Evolutionary conservation across 1,140 invertebrate species (phyloP), one percentile per base, ranked within the genome.

Genomic region (Panulirus ornatus): DNA sequence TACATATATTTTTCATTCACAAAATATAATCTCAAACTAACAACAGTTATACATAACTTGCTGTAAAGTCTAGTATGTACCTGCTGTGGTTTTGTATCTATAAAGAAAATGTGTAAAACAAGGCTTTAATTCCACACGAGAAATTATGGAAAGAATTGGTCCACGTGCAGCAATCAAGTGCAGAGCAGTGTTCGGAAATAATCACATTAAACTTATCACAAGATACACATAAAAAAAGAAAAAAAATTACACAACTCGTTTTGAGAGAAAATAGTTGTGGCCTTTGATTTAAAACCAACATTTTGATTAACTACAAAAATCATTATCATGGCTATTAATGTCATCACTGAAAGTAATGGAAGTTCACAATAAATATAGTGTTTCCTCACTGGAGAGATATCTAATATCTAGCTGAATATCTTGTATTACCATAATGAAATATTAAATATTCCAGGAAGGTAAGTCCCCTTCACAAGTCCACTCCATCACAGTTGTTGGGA

Each of bases 91-190:
- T 9, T 58, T 58, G 30, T 66, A 22, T 27, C 22, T 66, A 30
- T 5, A 66, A 66, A 66, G n/a, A 66, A 22, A 66, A 0, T 5
- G 58, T 30, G n/a, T 66, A 11, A 30, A 6, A 27, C n/a, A 66
- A 27, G 58, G 58, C 58, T 66, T 58, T 30, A 66, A 6, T 27
- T 66, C n/a, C 1, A 19, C 16, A 54, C 9, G n/a, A 66, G 5
- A 66, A 66, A 66, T 66, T 66, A 66, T 66, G 22, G 27, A 30
- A 27, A 66, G 58, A 66, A 66, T 66, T 66, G 58, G 58, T 66
- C 58, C 58, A 66, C 58, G 30, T 66, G 58, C 58, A 66, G n/a
- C 58, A 66, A 66, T 66, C n/a, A 66, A 66, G n/a, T 66, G 58
- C 58, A 27, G 58, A 66, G 58, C 58, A 66, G 58, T 66, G 58